Evolutionary conservation across 2,797 vertebrate genomes (phyloP).

Genomic region (Gobio occitaniae): DNA sequence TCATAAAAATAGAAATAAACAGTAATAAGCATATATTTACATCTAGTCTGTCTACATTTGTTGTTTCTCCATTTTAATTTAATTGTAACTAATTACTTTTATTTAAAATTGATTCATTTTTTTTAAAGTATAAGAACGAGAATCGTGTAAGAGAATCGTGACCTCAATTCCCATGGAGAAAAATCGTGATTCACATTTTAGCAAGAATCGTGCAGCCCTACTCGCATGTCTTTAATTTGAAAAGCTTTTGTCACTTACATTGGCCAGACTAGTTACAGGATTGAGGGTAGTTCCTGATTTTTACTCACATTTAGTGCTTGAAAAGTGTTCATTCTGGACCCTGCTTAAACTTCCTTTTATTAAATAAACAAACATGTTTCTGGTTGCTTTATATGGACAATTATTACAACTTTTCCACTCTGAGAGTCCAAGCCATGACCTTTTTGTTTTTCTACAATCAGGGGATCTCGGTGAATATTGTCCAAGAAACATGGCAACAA

Average conservation of each 20-base stretch:
- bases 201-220: too few species aligned
- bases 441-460: neutral
- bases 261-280: neutral
- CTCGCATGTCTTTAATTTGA: neutral
- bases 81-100: too few species aligned
- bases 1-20: too few species aligned
- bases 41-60: too few species aligned
- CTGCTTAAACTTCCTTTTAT: neutral
- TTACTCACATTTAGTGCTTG: neutral
- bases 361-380: neutral
- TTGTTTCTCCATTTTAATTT: too few species aligned
- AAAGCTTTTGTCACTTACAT: neutral
- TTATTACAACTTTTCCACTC: neutral
- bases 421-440: neutral
- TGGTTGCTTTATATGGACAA: neutral
- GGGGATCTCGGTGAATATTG: neutral
- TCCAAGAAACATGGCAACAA: neutral
- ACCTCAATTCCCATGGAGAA: too few species aligned
- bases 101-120: too few species aligned
- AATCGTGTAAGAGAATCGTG: too few species aligned
- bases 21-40: too few species aligned
- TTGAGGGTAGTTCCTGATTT: neutral
- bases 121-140: too few species aligned
- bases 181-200: too few species aligned
- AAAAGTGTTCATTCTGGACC: neutral